Base-by-base conservation (phyloP, 2,113 vertebrate species). In the Tinamus guttatus region DNA sequence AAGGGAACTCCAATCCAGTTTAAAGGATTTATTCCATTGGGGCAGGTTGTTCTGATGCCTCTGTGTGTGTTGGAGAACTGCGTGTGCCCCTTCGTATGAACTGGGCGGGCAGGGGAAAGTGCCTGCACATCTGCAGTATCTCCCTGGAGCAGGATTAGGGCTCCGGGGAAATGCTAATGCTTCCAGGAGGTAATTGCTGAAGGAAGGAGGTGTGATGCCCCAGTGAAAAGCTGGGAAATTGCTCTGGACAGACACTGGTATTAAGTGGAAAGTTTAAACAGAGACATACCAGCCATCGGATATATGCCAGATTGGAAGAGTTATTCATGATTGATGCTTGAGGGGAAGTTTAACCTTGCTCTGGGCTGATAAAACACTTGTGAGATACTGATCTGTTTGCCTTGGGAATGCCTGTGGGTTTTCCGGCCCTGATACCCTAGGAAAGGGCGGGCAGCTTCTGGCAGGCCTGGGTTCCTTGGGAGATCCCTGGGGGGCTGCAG, bases 31-130 rank as follows among this genome's bases (percentile, higher is more conserved):
- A 54, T 75, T 89, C 45, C 32, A 11, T 22, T 78, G 78, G 45
- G 86, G 30, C 85, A 34, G 70, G 54, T 34, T 84, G 34, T 85
- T 54, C 10, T 43, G 10, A 21, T 56, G 28, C 7, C 20, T 73
- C 68, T 0, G 0, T 5, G 24, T 34, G 78, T 5, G 28, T 2
- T 79, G 58, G 18, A 41, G 58, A 59, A 62, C 14, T 0, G 5
- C 13, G 0, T 13, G 52, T 58, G 9, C 64, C 1, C 3, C 54
- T 41, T 76, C 4, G 1, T 3, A 4, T 14, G 19, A 67, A 8
- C 51, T 34, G 49, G 45, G 38, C 30, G 74, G 30, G 28, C 22
- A 62, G 38, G 59, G 12, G 28, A 5, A n/a, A 38, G 8, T 22
- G 36, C 3, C 77, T 67, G 81, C 27, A 54, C 68, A 21, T 11